A percentile compares a stretch with the other conserved stretches of the same genome.
Conservation (phyloP, 2,113 vertebrate species). For the Platycercus adscitus region DNA sequence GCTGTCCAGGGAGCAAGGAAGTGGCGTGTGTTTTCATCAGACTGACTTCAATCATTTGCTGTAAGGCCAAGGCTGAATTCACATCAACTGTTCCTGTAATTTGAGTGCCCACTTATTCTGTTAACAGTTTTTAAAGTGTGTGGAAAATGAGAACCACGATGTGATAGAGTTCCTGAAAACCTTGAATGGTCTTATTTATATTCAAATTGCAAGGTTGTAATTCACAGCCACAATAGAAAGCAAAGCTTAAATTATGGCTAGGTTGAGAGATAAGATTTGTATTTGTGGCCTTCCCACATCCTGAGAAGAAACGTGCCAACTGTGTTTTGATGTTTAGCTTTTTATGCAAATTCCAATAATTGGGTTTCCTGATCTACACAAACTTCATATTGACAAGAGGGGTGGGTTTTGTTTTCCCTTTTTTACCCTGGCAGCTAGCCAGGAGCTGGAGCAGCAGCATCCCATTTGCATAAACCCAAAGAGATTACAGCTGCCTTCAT, state of each 20-base stretch:
- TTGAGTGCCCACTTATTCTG: background rate
- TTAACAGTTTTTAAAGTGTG: background rate
- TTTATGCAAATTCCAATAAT: background rate
- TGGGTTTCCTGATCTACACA: background rate
- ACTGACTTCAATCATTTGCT: background rate
- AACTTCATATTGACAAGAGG: background rate
- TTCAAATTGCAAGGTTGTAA: background rate
- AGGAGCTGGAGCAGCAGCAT: background rate
- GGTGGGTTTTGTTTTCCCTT: background rate
- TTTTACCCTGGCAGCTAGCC: background rate
- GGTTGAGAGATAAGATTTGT: slow-evolving; percentile 20
- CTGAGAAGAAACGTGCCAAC: background rate
- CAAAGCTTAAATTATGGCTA: background rate
- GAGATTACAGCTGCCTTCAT: slow-evolving; percentile 48
- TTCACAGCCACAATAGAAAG: background rate
- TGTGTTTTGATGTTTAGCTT: slow-evolving; percentile 3
- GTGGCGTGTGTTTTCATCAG: background rate
- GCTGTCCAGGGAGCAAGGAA: background rate
- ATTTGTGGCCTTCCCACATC: slow-evolving; percentile 16
- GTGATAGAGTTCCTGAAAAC: background rate
- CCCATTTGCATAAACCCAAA: background rate
- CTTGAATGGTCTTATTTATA: background rate
- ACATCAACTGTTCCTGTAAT: background rate
- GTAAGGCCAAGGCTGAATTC: background rate
- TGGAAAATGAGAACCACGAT: background rate